These are phyloP conservation scores for Ptychodera flava DNA, from an alignment of 35 echinoderm and acorn worm species.

Conservation along the genomic window DNA sequence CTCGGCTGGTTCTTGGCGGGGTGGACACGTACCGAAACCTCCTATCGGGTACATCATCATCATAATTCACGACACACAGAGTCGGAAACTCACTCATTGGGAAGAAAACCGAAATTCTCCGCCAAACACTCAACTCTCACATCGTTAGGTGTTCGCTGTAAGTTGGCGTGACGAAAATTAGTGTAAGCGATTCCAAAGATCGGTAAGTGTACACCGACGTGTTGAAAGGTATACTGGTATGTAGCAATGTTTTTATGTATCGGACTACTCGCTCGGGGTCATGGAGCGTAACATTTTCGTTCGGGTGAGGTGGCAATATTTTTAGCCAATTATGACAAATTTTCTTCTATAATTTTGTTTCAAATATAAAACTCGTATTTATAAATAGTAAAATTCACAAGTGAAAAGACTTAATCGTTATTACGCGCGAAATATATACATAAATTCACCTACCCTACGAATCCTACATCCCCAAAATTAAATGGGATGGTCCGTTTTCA, in stretches of 20 bases:
- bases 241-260: neutral
- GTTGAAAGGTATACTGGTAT: neutral
- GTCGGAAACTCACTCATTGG: neutral
- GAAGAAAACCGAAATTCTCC: neutral
- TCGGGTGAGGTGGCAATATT: too few relatives aligned
- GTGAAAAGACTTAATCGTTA: too few relatives aligned
- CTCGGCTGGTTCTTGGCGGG: neutral
- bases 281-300: neutral
- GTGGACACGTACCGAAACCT: neutral
- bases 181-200: neutral
- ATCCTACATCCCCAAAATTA: too few relatives aligned
- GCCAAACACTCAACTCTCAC: neutral
- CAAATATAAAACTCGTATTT: too few relatives aligned
- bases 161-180: neutral
- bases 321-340: too few relatives aligned
- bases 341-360: too few relatives aligned
- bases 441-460: too few relatives aligned
- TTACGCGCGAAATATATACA: too few relatives aligned
- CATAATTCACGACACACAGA: neutral
- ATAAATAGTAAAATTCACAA: too few relatives aligned
- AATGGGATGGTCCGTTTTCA: too few relatives aligned
- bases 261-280: neutral
- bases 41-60: neutral
- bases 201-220: neutral
- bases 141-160: neutral